Evolutionary conservation across 2,797 vertebrate species (phyloP).

Genomic region (Iguana delicatissima): DNA sequence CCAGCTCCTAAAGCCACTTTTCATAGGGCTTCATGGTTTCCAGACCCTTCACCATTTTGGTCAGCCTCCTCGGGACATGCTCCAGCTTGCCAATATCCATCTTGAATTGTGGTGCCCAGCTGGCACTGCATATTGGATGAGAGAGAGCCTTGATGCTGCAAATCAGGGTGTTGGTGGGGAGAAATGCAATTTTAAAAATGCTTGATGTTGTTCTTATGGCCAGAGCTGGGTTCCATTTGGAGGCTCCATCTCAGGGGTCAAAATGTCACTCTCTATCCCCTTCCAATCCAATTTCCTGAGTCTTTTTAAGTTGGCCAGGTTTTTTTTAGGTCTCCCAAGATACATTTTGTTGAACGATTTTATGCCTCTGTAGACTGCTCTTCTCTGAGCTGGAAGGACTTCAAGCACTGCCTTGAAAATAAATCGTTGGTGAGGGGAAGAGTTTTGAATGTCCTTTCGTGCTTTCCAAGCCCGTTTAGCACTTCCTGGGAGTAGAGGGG

Average conservation of each 20-base stretch:
- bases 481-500: not conserved
- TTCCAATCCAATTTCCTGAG: not conserved
- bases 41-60: too few species aligned
- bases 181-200: not conserved
- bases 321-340: not conserved
- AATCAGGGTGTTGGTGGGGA: not conserved
- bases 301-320: not conserved
- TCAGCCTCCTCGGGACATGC: too few species aligned
- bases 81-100: too few species aligned
- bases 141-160: too few species aligned
- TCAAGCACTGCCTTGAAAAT: not conserved
- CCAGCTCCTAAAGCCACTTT: too few species aligned
- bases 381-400: not conserved
- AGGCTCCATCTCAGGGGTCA: not conserved
- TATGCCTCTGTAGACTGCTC: not conserved
- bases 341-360: not conserved
- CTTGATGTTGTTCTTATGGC: not conserved
- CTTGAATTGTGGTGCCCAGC: too few species aligned
- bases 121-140: too few species aligned
- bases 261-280: not conserved
- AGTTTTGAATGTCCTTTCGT: not conserved
- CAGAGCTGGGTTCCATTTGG: not conserved
- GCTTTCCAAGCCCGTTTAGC: not conserved
- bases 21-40: too few species aligned
- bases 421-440: not conserved